Evolutionary conservation across 92 coral and sea anemone genomes (phyloP), one percentile per base, ranked within the genome.

Genomic region (Siderastrea radians): DNA sequence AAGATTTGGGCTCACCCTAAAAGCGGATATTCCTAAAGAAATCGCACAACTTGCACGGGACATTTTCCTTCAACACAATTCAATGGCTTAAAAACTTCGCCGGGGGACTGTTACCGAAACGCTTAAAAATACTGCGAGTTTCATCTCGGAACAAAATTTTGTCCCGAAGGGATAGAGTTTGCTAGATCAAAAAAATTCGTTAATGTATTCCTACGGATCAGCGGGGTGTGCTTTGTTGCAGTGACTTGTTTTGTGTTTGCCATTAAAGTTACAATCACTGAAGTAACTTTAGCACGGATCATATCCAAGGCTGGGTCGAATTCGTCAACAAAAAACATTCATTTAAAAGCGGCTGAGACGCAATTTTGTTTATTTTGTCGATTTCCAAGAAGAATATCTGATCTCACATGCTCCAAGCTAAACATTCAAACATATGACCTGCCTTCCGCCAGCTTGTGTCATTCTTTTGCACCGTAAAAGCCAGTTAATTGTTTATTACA

Each of bases 131-230:
- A 17, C 2, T 7, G 52, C 38, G 0, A 49, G 4, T 11, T 16
- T 47, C 2, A 17, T 69, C 53, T 8, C 49, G 7, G n/a, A 81
- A 11, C 65, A 52, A 84, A 74, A 51, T 16, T 38, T n/a, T 48
- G 49, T 69, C 44, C 16, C 57, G 17, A 73, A 44, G 47, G 72
- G 48, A 49, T 5, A 17, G 38, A 74, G 12, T 64, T 74, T 74
- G 17, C 50, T 11, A 64, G 79, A 59, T 62, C 79, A 84, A 63
- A 73, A 72, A 55, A 19, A 11, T 2, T 61, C 70, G 58, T 47
- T 84, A 73, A 84, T 73, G 58, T 49, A 84, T 73, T 84, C 80
- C 53, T 53, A 26, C 19, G 8, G 87, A 84, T 84, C 87, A 84
- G 87, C 87, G 73, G 79, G 87, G 16, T 8, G 12, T 51, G 12